Base-by-base conservation (phyloP, 2,888 invertebrate species). In the Aleiodes alternator region DNA sequence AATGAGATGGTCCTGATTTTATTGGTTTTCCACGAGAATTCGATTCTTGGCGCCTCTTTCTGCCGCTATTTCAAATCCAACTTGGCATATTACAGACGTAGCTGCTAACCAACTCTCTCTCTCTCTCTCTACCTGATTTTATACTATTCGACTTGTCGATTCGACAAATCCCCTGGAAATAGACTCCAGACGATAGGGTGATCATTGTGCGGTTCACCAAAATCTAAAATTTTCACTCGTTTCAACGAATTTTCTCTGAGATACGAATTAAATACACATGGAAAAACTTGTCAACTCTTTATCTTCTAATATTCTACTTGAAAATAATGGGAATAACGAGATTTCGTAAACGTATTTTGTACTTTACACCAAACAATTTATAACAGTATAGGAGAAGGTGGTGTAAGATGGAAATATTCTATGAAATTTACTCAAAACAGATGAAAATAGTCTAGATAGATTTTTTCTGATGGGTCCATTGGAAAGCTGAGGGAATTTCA, bases 1-100 rank as follows among this genome's bases (percentile, higher is more conserved):
- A 85, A 43, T 43, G 43, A 43, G 43, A 43, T 43, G 43, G 43
- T 43, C 43, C 83, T 84, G 85, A 85, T 84, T 85, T 85, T 85
- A 85, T 85, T 85, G 84, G 80, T 81, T 84, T 81, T 80, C 73
- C 12, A 12, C 55, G 66, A 71, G 71, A 75, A 75, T 72, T 72
- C 56, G 73, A 70, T 76, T 76, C 70, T 64, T 64, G 64, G 64
- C 14, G 16, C 11, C 64, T 14, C 64, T 29, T 64, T 48, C 48
- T 69, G 64, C 72, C 50, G 66, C 50, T 53, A 64, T 78, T 76
- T 76, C 73, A 68, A 56, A 64, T 64, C 16, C 64, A 64, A 64
- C 64, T 64, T 64, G 64, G 48, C 64, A 64, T 64, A 43, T 64
- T 64, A 64, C 48, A 64, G 16, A 43, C 53, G 48, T 61, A 34